Evolutionary conservation across 2,888 invertebrate species (phyloP), one percentile per base, ranked within the genome.

Genomic region (Actias luna): DNA sequence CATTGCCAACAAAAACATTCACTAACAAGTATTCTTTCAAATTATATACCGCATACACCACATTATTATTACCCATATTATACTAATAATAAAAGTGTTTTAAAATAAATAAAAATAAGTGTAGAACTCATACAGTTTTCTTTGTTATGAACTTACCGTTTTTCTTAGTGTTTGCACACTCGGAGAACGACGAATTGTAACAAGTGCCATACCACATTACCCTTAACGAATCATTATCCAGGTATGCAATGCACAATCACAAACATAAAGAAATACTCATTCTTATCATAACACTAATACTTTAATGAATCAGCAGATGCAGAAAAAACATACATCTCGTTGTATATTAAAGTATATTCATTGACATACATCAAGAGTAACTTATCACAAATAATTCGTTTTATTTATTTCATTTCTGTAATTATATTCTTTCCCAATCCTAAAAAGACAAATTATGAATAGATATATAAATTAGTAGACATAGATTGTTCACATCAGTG

Each of bases 171-270:
- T 85, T 85, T 88, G 92, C 80, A 92, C 89, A 88, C 91, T 92
- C 76, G 90, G 85, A 84, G 92, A 92, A 83, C 92, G 92, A 75
- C 90, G 89, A 84, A 92, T 92, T 76, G 91, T 92, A 83, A 92
- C 91, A 79, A 92, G 91, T 87, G 92, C 92, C 92, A 92, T 92
- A 84, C 86, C 92, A 92, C 89, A 89, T 85, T 84, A 87, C 78
- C 83, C 80, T 82, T 85, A 86, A 79, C 82, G 77, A 86, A 85
- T 83, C 88, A 90, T 90, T 85, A 85, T 87, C 82, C 78, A 80
- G 84, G 81, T 83, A 76, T 71, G 66, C 67, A 87, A 83, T 81
- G 82, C 77, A 85, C 86, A 87, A 87, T 87, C 88, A 89, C 88
- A 90, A 88, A 89, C 87, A 85, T 83, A 83, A 77, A 85, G 76